Evolutionary conservation across 2,113 vertebrate genomes (phyloP), one percentile per base, ranked within the genome.

Genomic region (Capreolus pygargus): DNA sequence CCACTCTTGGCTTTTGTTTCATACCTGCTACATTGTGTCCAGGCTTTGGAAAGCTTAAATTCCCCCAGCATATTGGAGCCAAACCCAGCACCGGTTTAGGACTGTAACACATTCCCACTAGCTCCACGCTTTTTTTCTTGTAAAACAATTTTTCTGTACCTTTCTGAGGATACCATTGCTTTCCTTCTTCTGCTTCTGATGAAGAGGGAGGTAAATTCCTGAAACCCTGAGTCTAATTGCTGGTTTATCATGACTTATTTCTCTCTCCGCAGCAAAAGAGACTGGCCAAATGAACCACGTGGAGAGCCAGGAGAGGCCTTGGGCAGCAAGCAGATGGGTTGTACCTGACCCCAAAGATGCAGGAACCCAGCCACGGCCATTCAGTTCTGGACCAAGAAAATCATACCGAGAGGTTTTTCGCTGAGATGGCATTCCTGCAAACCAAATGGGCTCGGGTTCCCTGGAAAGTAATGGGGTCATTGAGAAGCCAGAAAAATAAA

Each of bases 391-490:
- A 92, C 39, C 79, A 94, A 79, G 83, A 9, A 55, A 43, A 86
- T 70, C 79, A 55, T 52, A 50, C 14, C 28, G 36, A 67, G 33
- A 74, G 3, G 15, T 52, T 86, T 86, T 98, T 97, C 28, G 60
- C 83, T 95, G 93, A 95, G 91, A 57, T 91, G 91, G 88, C 43
- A 98, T 97, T 95, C 25, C 8, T 95, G 89, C 95, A 97, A 98
- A 95, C 70, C 87, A 97, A 98, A 94, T 98, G 67, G 91, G 76
- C 97, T 96, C 54, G 7, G 13, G 50, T 96, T 95, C 89, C 58
- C 3, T 86, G 25, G 43, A 64, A 98, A 78, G 64, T 82, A 94
- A 91, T 74, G 28, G 50, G 43, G 87, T 92, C 91, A 86, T 86
- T 57, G 70, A 89, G 86, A 45, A 45, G 90, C 50, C 13, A 97